These are phyloP conservation scores for Dipodomys spectabilis DNA, from an alignment of 2,113 vertebrate species.

Conservation along the genomic window DNA sequence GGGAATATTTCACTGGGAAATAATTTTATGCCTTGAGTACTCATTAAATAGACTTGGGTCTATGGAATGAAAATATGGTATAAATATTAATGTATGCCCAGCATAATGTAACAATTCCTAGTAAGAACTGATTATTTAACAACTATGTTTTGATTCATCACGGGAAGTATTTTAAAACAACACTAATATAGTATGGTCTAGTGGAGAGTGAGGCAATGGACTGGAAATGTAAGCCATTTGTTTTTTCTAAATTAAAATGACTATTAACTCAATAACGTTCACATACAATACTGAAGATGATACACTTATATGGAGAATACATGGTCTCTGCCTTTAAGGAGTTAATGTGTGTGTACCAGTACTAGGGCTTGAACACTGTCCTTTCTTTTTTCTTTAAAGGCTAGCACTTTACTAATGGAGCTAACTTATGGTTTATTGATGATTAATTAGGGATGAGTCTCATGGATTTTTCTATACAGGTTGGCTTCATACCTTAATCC, in stretches of 20 bases:
- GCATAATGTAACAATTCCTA: constrained; percentile 49
- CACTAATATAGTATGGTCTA: constrained; percentile 39
- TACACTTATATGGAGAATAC: no score
- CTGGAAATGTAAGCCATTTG: constrained; percentile 58
- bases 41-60: constrained; percentile 50
- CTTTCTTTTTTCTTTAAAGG: no score
- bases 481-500: no score
- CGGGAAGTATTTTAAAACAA: constrained; percentile 67
- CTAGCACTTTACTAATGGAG: no score
- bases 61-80: constrained; percentile 45
- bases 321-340: constrained; percentile 10
- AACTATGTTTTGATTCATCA: constrained; percentile 1
- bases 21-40: constrained; percentile 62
- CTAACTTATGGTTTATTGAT: no score
- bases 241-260: constrained; percentile 57
- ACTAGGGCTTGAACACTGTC: no score
- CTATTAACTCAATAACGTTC: constrained; percentile 33
- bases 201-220: constrained; percentile 53
- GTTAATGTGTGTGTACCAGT: not conserved
- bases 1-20: constrained; percentile 62
- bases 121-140: constrained; percentile 59
- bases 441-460: not conserved
- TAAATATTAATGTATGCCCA: constrained; percentile 26
- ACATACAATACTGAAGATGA: not conserved
- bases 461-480: not conserved